Conservation (phyloP, 1,140 invertebrate species). For the Drosophila sp. region DNA sequence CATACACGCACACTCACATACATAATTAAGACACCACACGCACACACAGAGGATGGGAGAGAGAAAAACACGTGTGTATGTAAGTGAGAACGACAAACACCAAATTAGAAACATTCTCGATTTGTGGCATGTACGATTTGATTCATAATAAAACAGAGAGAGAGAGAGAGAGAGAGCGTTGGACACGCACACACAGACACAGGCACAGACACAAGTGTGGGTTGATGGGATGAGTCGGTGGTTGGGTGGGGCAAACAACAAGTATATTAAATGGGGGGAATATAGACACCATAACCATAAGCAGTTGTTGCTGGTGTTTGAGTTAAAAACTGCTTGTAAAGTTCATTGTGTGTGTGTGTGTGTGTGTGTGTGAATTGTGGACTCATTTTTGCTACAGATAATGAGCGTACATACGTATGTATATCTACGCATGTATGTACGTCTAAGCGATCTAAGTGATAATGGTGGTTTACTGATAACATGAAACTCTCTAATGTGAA, state of each 20-base stretch:
- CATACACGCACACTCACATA: conserved; percentile 13
- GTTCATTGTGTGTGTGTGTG: conserved; percentile 24
- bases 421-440: conserved; percentile 8
- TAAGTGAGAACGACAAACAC: conserved; percentile 41
- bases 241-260: conserved; percentile 36
- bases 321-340: conserved; percentile 47
- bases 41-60: conserved; percentile 9
- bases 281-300: conserved; percentile 73
- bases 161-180: conserved; percentile 9
- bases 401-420: conserved; percentile 5
- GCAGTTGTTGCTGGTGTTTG: conserved; percentile 63
- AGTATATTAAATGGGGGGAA: conserved; percentile 43
- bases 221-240: conserved; percentile 10
- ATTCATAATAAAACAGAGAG: conserved; percentile 6
- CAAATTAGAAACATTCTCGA: conserved; percentile 15
- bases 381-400: conserved; percentile 31
- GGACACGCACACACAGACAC: conserved; percentile 41
- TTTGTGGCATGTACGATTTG: conserved; percentile 13
- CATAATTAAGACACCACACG: conserved; percentile 7
- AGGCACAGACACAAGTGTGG: conserved; percentile 30
- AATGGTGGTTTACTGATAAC: conserved; percentile 33
- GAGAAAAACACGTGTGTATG: conserved; percentile 8
- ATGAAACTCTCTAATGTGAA: conserved; percentile 14
- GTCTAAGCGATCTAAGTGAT: conserved; percentile 15
- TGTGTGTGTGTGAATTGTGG: conserved; percentile 20